Base-by-base conservation (phyloP, 2,888 invertebrate species). In the Apoderus coryli region DNA sequence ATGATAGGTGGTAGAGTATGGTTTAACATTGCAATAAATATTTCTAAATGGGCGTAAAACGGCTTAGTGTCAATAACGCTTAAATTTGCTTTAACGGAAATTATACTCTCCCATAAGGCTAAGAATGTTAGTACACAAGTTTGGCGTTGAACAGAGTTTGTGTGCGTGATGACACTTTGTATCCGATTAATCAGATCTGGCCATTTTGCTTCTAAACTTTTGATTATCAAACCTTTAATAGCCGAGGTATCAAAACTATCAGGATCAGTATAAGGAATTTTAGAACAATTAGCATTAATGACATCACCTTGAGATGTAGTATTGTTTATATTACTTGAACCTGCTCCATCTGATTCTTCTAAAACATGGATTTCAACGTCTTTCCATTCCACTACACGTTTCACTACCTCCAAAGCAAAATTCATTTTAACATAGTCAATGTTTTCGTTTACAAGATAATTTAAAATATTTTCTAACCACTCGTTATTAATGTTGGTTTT, bases 21-120 rank as follows among this genome's bases (percentile, higher is more conserved):
- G 25, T 73, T 56, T 36, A 65, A 63, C 36, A 78, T 60, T 35
- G 76, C 68, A 9, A 82, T 79, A 57, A 88, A 80, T 46, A 75
- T 72, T 44, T 85, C 80, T 42, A 88, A 57, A 50, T 85, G 79
- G 1, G 80, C 77, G 54, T 86, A 85, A 56, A 86, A 89, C 3
- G 84, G 79, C 53, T 86, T 79, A 0, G 85, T 88, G 51, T 88
- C 86, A 39, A 84, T 77, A 14, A 88, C 78, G 24, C 86, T 85
- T 31, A 89, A 67, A 62, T 88, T 88, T 12, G 86, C 84, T 60
- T 82, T 84, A 1, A 88, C 85, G 31, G 86, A 85, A 50, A 89
- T 86, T 10, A 86, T 82, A 41, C 81, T 79, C 52, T 86, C 84
- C 88, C 88, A 88, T 19, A 89, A 59, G 29, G 79, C 75, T 40